Evolutionary conservation across 2,888 invertebrate genomes (phyloP), one percentile per base, ranked within the genome.

Genomic region (Orthonevra nobilis): DNA sequence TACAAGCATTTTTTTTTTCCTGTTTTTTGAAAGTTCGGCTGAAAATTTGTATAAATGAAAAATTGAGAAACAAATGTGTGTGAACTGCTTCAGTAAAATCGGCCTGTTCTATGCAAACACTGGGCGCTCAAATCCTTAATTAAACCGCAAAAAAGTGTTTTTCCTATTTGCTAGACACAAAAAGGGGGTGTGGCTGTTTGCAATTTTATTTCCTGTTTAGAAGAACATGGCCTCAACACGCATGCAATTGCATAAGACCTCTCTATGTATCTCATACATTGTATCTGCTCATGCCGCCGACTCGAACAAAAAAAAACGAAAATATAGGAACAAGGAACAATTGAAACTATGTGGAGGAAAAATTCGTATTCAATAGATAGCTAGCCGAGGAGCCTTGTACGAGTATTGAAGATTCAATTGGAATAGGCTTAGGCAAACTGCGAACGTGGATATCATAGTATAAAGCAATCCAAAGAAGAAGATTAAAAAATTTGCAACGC

Each of bases 101-200:
- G 52, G 14, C 44, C 36, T 61, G 44, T 40, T 19, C 17, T 34
- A 4, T 34, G 34, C 54, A 52, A 12, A 64, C 38, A 50, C 56
- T 20, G 56, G 70, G 66, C 46, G 72, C 66, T 79, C 73, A 68
- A 73, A 73, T 79, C 73, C 79, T 79, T 79, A 79, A 79, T 79
- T 79, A 73, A 79, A 79, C 79, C 79, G 61, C 79, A 79, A 73
- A 79, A 64, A 60, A 60, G 50, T 58, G 44, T 52, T 64, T 70
- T 72, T 72, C 77, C 77, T 54, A 77, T 77, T 77, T 77, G 77
- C 77, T 64, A 72, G 77, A 60, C 72, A 64, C 72, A 42, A 68
- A 73, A 79, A 72, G 77, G 66, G 79, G 79, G 72, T 79, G 79
- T 79, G 79, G 79, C 79, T 79, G 73, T 73, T 68, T 73, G 66